Conservation (phyloP, 2,888 invertebrate species). For the Acrobasis repandana region DNA sequence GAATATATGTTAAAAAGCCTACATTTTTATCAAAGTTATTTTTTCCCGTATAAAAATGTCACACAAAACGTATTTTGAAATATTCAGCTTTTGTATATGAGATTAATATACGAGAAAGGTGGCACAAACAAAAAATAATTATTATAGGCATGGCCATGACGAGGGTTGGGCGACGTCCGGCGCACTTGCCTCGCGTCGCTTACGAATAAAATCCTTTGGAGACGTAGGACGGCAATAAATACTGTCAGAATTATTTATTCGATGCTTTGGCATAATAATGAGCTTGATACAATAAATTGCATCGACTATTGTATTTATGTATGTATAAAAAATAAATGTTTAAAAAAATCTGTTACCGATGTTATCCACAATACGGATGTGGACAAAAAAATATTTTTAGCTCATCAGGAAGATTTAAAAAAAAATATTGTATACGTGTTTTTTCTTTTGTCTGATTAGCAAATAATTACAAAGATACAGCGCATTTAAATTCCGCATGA, state of each 20-base stretch:
- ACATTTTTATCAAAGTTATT: background rate
- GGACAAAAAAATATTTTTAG: too few relatives aligned
- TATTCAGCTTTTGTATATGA: conserved; percentile 9
- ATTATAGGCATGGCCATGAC: conserved; percentile 58
- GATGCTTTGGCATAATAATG: conserved; percentile 7
- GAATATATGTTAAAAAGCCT: too few relatives aligned
- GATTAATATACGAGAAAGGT: conserved; percentile 19
- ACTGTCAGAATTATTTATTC: conserved; percentile 22
- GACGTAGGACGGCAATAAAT: conserved; percentile 27
- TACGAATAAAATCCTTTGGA: conserved; percentile 39
- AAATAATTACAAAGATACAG: too few relatives aligned
- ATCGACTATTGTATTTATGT: too few relatives aligned
- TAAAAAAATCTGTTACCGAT: too few relatives aligned
- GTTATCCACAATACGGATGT: too few relatives aligned
- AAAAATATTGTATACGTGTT: too few relatives aligned
- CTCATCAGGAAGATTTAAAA: too few relatives aligned
- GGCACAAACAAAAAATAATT: conserved; percentile 43
- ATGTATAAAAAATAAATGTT: too few relatives aligned
- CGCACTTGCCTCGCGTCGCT: conserved; percentile 55
- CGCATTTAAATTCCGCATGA: too few relatives aligned
- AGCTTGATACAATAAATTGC: background rate
- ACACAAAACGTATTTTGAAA: background rate
- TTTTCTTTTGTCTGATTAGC: too few relatives aligned
- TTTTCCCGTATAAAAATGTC: background rate
- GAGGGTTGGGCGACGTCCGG: conserved; percentile 62